A percentile compares a stretch with the other conserved stretches of the same genome.
Conservation (phyloP, 2,888 invertebrate genomes). For the Drosophila cyrtoloma region DNA sequence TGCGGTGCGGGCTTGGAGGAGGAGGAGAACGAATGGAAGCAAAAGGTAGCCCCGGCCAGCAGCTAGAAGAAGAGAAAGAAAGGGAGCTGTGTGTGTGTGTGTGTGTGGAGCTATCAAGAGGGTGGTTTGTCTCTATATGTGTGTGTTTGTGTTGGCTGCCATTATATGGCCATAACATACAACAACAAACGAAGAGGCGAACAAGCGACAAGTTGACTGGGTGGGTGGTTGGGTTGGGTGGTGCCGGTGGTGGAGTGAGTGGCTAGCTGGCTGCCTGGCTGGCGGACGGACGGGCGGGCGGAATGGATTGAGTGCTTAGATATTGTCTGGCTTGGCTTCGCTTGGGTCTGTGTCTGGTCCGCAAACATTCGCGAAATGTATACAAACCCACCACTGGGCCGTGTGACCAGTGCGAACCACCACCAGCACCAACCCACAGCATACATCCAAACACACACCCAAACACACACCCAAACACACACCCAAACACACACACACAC, state of each 20-base stretch:
- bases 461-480: constrained; percentile 3
- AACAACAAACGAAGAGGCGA: constrained; percentile 32
- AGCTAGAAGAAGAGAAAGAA: constrained; percentile 14
- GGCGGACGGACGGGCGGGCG: background rate
- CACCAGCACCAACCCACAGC: constrained; percentile 31
- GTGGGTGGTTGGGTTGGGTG: constrained; percentile 12
- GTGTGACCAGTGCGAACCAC: constrained; percentile 66
- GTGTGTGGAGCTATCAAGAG: constrained; percentile 30
- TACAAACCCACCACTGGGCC: constrained; percentile 61
- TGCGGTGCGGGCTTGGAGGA: background rate
- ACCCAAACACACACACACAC: constrained; percentile 5
- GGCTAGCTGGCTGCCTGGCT: constrained; percentile 3
- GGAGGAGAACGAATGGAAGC: background rate
- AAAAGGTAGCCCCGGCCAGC: constrained; percentile 43
- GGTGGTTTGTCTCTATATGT: constrained; percentile 34
- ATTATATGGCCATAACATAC: constrained; percentile 65
- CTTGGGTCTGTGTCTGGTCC: constrained; percentile 19
- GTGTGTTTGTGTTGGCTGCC: constrained; percentile 43
- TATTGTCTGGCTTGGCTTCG: constrained; percentile 36
- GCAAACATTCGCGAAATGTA: constrained; percentile 71
- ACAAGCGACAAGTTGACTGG: constrained; percentile 13
- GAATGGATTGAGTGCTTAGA: constrained; percentile 33
- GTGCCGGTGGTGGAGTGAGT: background rate
- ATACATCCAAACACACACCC: constrained; percentile 10
- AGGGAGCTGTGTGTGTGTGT: constrained; percentile 10